phyloP scores from a whole-genome alignment of 2,797 vertebrate genomes.

The Oreochromis grahami region DNA sequence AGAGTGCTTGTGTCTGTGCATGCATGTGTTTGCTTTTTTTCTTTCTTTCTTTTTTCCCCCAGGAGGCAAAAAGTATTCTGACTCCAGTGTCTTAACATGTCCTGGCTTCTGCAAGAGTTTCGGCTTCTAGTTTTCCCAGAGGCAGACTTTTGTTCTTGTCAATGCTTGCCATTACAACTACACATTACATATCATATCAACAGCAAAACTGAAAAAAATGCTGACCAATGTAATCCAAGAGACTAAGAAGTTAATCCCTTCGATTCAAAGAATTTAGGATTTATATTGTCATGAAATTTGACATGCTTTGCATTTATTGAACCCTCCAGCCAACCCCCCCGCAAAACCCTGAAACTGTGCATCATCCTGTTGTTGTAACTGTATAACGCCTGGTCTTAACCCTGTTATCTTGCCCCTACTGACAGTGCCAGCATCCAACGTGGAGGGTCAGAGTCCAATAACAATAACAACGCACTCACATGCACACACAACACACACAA shows the following conservation, averaged over 20 bases:
- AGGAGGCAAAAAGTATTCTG: not conserved
- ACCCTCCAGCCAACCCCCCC: not conserved
- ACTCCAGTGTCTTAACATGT: slow-evolving; percentile 32
- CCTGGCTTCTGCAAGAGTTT: slow-evolving; percentile 4
- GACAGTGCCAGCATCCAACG: slow-evolving; percentile 44
- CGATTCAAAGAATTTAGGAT: not conserved
- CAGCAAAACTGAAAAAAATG: not conserved
- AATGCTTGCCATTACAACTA: slow-evolving; percentile 19
- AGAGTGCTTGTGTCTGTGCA: rapidly evolving
- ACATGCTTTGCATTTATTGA: not conserved
- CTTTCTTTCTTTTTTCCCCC: not conserved
- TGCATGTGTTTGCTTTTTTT: not conserved
- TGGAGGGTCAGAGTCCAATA: slow-evolving; percentile 70
- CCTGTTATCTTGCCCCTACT: not conserved
- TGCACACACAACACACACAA: not conserved
- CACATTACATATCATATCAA: not conserved
- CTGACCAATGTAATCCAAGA: not conserved
- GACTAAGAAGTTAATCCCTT: not conserved
- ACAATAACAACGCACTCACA: slow-evolving; percentile 1
- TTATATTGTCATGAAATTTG: not conserved
- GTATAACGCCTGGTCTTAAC: not conserved
- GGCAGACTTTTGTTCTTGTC: slow-evolving; percentile 26
- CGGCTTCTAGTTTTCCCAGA: not conserved
- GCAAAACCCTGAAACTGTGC: not conserved
- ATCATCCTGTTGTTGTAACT: not conserved